Conservation (phyloP, 2,888 invertebrate species). For the Nemotelus nigrinus region DNA sequence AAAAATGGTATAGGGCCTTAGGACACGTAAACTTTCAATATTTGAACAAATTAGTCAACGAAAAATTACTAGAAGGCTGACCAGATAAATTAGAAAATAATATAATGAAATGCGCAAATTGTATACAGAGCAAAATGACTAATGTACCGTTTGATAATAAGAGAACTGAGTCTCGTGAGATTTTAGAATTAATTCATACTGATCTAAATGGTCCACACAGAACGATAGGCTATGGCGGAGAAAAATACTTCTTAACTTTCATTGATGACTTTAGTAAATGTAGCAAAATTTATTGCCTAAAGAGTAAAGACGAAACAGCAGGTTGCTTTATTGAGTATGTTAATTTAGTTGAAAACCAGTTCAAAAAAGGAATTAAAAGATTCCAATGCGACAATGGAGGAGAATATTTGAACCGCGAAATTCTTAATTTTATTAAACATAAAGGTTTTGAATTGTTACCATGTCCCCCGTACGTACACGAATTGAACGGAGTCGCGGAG, state of each 20-base stretch:
- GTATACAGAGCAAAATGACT: too few relatives aligned
- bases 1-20: too few relatives aligned
- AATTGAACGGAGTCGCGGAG: constrained; percentile 53
- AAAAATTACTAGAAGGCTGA: too few relatives aligned
- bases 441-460: constrained; percentile 51
- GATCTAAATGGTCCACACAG: constrained; percentile 31
- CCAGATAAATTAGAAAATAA: too few relatives aligned
- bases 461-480: constrained; percentile 53
- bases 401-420: constrained; percentile 47
- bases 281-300: constrained; percentile 49
- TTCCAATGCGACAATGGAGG: constrained; percentile 52
- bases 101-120: too few relatives aligned
- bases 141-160: too few relatives aligned
- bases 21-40: too few relatives aligned
- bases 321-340: constrained; percentile 51
- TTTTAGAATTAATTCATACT: too few relatives aligned
- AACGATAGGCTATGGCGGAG: constrained; percentile 45
- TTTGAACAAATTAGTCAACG: too few relatives aligned
- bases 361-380: constrained; percentile 48
- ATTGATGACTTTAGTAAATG: constrained; percentile 52
- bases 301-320: constrained; percentile 49
- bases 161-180: too few relatives aligned
- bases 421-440: constrained; percentile 50
- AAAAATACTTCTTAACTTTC: constrained; percentile 52
- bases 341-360: constrained; percentile 51